Percentiles rank a stretch among this genome's conserved stretches.
Evolutionary conservation across 2,888 invertebrate species (phyloP).

Genomic region (Meliscaeva auricollis): DNA sequence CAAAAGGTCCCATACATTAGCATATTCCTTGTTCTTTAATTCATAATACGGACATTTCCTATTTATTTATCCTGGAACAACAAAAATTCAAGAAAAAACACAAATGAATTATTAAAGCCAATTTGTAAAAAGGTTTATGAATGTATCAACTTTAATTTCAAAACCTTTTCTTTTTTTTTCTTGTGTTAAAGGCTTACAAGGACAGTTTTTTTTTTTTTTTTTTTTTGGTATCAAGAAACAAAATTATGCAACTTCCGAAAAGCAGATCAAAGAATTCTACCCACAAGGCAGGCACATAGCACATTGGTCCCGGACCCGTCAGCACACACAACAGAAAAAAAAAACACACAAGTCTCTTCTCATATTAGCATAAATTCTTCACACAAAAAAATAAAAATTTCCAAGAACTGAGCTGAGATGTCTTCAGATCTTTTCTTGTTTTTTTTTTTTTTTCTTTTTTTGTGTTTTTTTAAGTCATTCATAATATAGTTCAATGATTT

Average conservation of each 20-base stretch:
- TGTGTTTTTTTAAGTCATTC: background rate
- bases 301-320: background rate
- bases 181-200: conserved; percentile 23
- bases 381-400: conserved; percentile 28
- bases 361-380: conserved; percentile 54
- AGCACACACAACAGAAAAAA: background rate
- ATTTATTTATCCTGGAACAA: background rate
- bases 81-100: background rate
- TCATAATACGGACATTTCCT: background rate
- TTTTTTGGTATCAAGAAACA: background rate
- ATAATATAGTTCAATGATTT: conserved; percentile 55
- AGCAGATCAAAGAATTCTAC: conserved; percentile 31
- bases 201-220: conserved; percentile 13
- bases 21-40: conserved; percentile 8
- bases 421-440: conserved; percentile 10
- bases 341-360: conserved; percentile 18
- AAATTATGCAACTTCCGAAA: conserved; percentile 10
- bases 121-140: background rate
- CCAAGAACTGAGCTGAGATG: conserved; percentile 48
- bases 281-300: background rate
- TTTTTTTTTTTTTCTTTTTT: background rate
- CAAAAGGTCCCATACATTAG: background rate
- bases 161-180: background rate
- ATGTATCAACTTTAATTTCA: background rate
- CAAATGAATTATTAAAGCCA: conserved; percentile 15